Evolutionary conservation across 2,113 vertebrate species (phyloP).

Genomic region (Aleadryas rufinucha): DNA sequence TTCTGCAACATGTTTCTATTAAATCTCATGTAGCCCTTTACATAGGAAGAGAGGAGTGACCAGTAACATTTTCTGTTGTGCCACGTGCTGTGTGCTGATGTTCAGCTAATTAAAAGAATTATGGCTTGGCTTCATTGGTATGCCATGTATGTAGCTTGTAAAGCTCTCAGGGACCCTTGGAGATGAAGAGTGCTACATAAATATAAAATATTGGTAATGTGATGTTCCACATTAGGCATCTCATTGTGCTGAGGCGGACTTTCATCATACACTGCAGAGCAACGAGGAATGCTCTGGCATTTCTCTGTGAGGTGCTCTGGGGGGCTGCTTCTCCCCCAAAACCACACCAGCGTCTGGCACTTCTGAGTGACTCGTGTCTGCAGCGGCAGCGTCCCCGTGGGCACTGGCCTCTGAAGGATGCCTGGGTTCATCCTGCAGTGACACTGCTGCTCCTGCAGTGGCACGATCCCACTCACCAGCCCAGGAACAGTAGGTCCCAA

Average conservation of each 20-base stretch:
- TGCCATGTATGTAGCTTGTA: conserved; percentile 19
- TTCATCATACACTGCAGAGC: neutral
- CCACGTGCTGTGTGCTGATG: neutral
- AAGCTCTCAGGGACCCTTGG: conserved; percentile 42
- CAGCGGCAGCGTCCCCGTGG: fast-evolving
- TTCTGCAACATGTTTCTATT: neutral
- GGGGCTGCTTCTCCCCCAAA: neutral
- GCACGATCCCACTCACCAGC: neutral
- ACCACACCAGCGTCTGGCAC: neutral
- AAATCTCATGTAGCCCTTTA: neutral
- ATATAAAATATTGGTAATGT: conserved; percentile 51
- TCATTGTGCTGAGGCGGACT: conserved; percentile 35
- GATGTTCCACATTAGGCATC: neutral
- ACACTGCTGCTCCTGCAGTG: neutral
- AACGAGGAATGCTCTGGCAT: neutral
- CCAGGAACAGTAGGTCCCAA: neutral
- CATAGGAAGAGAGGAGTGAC: neutral
- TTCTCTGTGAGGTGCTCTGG: neutral
- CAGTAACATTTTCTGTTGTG: neutral
- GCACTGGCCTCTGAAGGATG: neutral
- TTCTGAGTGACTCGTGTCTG: fast-evolving
- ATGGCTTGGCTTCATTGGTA: conserved; percentile 18
- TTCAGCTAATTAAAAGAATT: conserved; percentile 55
- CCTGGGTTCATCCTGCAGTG: neutral
- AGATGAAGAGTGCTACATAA: conserved; percentile 40